phyloP scores from a whole-genome alignment of 2,797 vertebrate species.

The Intellagama lesueurii region DNA sequence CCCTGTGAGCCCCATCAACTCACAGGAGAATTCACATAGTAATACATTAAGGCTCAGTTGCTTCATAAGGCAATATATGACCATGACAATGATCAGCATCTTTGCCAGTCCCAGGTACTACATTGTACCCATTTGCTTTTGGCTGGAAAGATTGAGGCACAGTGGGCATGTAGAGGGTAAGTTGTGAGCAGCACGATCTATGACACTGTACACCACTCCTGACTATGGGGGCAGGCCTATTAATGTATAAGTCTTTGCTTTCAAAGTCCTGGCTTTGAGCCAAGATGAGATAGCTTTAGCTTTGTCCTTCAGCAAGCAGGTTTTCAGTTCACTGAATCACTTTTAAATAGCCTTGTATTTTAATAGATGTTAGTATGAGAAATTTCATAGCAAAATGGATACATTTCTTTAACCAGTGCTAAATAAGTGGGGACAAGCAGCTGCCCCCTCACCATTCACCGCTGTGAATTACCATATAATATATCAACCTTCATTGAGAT shows the following conservation, averaged over 20 bases:
- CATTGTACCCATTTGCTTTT: neutral
- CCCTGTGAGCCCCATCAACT: neutral
- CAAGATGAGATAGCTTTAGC: too few relatives aligned
- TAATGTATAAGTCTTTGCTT: neutral
- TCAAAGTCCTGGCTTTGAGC: too few relatives aligned
- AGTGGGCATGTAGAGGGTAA: neutral
- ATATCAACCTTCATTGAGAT: conserved; percentile 48
- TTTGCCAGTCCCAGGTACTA: neutral
- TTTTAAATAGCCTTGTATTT: conserved; percentile 53
- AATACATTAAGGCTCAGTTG: neutral
- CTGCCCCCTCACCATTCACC: conserved; percentile 24
- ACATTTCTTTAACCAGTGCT: conserved; percentile 49
- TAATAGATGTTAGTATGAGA: conserved; percentile 24
- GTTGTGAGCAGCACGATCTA: neutral
- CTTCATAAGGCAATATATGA: neutral
- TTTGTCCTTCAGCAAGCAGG: too few relatives aligned
- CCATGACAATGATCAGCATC: neutral
- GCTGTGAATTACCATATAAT: conserved; percentile 36
- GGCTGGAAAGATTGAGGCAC: neutral
- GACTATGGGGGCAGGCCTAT: neutral
- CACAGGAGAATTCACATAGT: neutral
- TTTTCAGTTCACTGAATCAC: neutral
- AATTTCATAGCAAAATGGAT: conserved; percentile 36
- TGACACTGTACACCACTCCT: neutral
- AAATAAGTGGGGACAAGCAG: conserved; percentile 38